phyloP scores from a whole-genome alignment of 2,113 vertebrate genomes.

The Psephotus haematonotus region DNA sequence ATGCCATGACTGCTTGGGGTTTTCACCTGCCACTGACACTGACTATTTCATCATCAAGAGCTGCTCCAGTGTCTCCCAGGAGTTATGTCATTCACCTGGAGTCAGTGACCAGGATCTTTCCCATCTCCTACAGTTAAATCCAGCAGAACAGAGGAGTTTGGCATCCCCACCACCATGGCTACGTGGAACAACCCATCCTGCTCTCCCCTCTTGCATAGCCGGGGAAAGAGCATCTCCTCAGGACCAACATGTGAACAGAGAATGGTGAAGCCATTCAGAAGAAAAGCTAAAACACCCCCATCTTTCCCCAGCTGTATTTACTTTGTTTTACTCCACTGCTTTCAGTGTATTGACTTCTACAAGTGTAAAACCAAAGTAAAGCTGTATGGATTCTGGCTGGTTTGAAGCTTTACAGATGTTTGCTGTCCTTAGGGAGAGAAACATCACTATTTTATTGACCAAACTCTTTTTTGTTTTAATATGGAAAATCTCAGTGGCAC shows the following conservation, averaged over 20 bases:
- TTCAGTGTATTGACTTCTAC: not conserved
- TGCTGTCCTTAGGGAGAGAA: not conserved
- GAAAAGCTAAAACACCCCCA: not conserved
- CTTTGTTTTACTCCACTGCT: not conserved
- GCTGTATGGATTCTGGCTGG: not conserved
- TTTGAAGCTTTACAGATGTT: constrained; percentile 47
- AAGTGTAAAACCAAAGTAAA: not conserved
- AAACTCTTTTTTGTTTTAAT: constrained; percentile 34
- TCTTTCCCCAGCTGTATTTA: not conserved
- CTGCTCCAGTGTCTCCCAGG: not conserved
- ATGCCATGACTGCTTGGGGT: not conserved
- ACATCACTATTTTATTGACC: constrained; percentile 18
- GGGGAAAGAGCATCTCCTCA: not conserved
- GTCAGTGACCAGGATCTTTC: not conserved
- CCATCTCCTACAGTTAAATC: not conserved
- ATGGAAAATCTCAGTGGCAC: constrained; percentile 54
- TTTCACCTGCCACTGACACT: not conserved
- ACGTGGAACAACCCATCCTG: fast-evolving
- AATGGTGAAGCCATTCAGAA: not conserved
- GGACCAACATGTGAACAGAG: not conserved
- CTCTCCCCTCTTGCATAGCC: not conserved
- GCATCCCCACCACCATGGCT: not conserved
- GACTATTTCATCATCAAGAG: not conserved
- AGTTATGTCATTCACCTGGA: not conserved
- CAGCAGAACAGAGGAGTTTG: not conserved